Evolutionary conservation across 2,113 vertebrate genomes (phyloP).

Genomic region (Mesocricetus auratus): DNA sequence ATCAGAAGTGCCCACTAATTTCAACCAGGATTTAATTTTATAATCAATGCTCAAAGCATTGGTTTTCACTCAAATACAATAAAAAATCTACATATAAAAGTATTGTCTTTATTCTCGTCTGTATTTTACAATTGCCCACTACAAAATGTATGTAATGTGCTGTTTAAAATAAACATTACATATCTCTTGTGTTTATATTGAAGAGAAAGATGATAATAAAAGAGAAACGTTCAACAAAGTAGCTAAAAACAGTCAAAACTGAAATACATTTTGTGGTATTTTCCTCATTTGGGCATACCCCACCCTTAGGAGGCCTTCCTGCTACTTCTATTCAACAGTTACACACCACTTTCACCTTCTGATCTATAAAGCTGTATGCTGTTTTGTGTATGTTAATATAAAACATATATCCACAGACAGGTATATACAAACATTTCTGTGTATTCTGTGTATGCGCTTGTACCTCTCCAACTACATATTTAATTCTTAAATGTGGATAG

Average conservation of each 20-base stretch:
- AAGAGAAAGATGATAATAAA: background rate
- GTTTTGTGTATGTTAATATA: background rate
- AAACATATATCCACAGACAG: background rate
- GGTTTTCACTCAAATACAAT: constrained; percentile 21
- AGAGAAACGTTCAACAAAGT: background rate
- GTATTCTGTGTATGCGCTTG: background rate
- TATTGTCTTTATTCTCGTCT: background rate
- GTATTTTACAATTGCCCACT: constrained; percentile 9
- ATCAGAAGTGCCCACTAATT: constrained; percentile 17
- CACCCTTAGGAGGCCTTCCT: background rate
- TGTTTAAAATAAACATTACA: background rate
- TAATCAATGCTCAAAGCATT: background rate
- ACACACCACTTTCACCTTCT: background rate
- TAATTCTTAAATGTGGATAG: background rate
- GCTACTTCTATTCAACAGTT: background rate
- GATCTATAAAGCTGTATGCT: background rate
- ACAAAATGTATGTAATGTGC: background rate
- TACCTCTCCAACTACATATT: background rate
- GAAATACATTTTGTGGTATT: background rate
- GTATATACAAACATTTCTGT: background rate
- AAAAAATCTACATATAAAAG: constrained; percentile 24
- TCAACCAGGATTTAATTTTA: constrained; percentile 19
- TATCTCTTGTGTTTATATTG: constrained; percentile 1
- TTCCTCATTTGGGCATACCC: background rate
- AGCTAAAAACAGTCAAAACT: background rate